A percentile compares a stretch with the other conserved stretches of the same genome.
These are phyloP conservation scores for Lordiphosa andalusiaca DNA, from an alignment of 2,888 invertebrate species.

Conservation along the genomic window DNA sequence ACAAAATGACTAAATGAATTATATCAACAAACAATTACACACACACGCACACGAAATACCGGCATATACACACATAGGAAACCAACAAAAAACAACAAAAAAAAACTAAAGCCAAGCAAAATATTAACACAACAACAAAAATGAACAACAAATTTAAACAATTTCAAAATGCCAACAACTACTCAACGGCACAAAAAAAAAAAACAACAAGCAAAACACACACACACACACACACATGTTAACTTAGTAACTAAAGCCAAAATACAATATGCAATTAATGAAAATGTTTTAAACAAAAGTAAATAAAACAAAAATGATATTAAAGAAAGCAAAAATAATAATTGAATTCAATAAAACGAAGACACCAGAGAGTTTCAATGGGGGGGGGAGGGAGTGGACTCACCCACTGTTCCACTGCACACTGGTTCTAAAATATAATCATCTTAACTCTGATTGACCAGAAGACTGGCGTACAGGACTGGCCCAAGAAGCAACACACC, in stretches of 20 bases:
- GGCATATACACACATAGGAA: slow-evolving; percentile 12
- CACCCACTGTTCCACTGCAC: too few relatives aligned
- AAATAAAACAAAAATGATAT: slow-evolving; percentile 30
- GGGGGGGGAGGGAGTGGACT: too few relatives aligned
- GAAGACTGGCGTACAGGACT: too few relatives aligned
- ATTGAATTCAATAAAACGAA: slow-evolving; percentile 5
- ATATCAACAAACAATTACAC: slow-evolving; percentile 25
- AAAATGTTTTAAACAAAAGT: slow-evolving; percentile 61
- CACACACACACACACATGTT: slow-evolving; percentile 39
- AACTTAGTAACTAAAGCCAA: slow-evolving; percentile 58
- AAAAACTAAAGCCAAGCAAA: slow-evolving; percentile 15
- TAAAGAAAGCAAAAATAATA: slow-evolving; percentile 41
- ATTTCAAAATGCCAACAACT: slow-evolving; percentile 48
- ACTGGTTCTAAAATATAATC: too few relatives aligned
- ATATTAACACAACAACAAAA: slow-evolving; percentile 6
- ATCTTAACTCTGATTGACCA: too few relatives aligned
- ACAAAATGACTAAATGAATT: slow-evolving; percentile 9
- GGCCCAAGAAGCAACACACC: too few relatives aligned
- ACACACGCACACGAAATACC: too few relatives aligned
- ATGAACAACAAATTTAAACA: slow-evolving; percentile 21
- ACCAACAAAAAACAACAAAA: background rate
- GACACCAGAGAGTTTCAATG: too few relatives aligned
- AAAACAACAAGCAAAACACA: slow-evolving; percentile 3
- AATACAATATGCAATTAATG: slow-evolving; percentile 56
- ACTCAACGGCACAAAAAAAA: slow-evolving; percentile 49